phyloP scores from a whole-genome alignment of 2,888 invertebrate species.

The Epinotia demarniana region DNA sequence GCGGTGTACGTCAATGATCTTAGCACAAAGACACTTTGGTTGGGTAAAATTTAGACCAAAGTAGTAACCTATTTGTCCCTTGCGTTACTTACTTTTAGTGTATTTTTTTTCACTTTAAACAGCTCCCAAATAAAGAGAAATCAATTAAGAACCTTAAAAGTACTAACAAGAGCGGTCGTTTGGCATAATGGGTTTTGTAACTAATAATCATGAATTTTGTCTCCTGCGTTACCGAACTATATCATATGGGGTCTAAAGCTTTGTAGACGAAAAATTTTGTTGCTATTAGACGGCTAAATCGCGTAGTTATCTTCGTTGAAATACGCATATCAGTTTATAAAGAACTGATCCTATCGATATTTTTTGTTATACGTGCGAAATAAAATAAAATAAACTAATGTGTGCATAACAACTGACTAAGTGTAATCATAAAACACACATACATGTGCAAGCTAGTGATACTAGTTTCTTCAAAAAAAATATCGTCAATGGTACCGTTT shows the following conservation, averaged over 20 bases:
- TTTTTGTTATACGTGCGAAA: background rate
- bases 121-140: background rate
- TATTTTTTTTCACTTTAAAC: background rate
- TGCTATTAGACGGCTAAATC: no score
- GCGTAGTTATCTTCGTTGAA: no score
- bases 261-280: no score
- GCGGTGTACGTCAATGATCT: background rate
- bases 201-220: background rate
- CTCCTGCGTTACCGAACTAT: background rate
- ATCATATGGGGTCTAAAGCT: background rate
- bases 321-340: background rate
- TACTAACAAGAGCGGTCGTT: background rate
- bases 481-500: slow-evolving; percentile 31
- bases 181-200: background rate
- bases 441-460: slow-evolving; percentile 15
- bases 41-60: background rate
- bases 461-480: background rate
- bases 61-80: background rate
- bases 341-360: background rate
- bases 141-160: background rate
- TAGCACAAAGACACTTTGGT: background rate
- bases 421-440: slow-evolving; percentile 20
- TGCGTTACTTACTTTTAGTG: background rate
- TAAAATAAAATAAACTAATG: background rate
- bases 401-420: background rate